Conservation (phyloP, 1,140 invertebrate species). For the Rhopalosiphum maidis region DNA sequence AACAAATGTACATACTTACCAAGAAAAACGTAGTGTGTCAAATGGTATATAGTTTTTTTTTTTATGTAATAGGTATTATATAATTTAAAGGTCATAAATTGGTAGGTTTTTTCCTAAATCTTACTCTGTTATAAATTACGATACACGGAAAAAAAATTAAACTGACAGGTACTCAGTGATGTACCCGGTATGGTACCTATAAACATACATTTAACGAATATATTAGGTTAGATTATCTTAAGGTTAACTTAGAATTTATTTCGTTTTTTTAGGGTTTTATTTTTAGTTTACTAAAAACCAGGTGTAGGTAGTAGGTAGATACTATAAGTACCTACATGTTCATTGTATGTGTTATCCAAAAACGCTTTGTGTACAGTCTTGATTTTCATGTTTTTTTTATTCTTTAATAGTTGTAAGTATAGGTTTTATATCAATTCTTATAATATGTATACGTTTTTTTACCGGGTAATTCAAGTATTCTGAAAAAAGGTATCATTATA, state of each 20-base stretch:
- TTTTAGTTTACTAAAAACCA: background rate
- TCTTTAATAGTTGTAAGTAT: background rate
- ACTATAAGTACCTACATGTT: background rate
- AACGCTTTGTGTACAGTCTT: background rate
- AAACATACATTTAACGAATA: background rate
- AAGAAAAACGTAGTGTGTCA: background rate
- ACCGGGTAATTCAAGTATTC: background rate
- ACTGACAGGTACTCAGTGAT: background rate
- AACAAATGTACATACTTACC: background rate
- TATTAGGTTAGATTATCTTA: background rate
- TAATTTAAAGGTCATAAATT: background rate
- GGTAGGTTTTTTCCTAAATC: background rate
- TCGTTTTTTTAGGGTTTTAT: background rate
- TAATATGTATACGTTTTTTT: background rate
- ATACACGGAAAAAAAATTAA: background rate
- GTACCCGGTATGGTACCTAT: background rate
- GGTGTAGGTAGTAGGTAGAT: background rate
- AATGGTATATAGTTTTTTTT: background rate
- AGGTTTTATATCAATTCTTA: background rate
- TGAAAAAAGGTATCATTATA: background rate
- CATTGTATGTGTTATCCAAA: background rate
- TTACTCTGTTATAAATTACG: background rate
- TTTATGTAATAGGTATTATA: background rate
- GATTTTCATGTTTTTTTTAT: background rate
- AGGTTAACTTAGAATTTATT: background rate